These are phyloP conservation scores for Brachypalpus laphriformis DNA, from an alignment of 2,888 invertebrate species.

Conservation along the genomic window DNA sequence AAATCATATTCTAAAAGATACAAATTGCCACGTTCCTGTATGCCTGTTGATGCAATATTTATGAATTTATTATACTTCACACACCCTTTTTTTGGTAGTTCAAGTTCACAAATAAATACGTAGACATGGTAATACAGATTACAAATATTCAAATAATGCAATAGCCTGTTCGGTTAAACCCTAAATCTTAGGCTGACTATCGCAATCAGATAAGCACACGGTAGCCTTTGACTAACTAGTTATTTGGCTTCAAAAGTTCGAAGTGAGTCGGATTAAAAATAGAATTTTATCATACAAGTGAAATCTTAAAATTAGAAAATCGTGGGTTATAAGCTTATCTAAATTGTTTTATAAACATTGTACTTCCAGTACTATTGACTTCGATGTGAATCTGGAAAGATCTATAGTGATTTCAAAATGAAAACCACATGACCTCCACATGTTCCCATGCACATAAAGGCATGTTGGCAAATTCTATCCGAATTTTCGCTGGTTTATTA, in stretches of 20 bases:
- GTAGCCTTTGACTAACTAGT: background rate
- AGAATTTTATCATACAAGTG: background rate
- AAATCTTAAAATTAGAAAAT: background rate
- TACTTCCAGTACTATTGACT: background rate
- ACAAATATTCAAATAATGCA: background rate
- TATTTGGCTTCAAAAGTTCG: background rate
- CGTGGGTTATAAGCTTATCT: background rate
- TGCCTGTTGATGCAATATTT: background rate
- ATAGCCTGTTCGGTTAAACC: background rate
- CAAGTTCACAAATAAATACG: background rate
- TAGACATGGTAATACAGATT: background rate
- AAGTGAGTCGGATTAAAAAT: background rate
- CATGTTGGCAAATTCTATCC: no score
- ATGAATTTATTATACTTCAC: background rate
- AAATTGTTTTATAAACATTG: background rate
- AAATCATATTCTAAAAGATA: no score
- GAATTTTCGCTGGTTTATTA: background rate
- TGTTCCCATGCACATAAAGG: no score
- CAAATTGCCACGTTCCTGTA: no score
- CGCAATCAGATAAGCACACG: background rate
- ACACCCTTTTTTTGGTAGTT: background rate
- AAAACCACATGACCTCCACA: background rate
- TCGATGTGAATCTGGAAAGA: background rate
- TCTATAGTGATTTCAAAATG: background rate
- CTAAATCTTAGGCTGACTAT: background rate